These are phyloP conservation scores for Pomacea maculata DNA, from an alignment of 1,140 invertebrate genomes.

Conservation along the genomic window DNA sequence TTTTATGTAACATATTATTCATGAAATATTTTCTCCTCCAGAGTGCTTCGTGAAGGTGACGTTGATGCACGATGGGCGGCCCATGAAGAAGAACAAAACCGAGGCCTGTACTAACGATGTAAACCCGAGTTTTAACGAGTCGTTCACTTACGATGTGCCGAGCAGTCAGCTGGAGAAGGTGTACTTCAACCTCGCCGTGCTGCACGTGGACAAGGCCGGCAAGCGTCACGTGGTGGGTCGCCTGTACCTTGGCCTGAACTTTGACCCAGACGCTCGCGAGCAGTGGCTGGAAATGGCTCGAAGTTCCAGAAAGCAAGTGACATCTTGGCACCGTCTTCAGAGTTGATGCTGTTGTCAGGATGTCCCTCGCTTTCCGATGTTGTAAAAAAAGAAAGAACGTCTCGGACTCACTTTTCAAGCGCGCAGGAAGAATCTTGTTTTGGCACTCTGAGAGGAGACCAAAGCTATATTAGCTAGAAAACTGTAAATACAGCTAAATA, in stretches of 20 bases:
- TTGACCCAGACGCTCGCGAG: constrained; percentile 39
- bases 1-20: background rate
- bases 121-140: constrained; percentile 71
- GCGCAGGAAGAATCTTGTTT: too few species aligned
- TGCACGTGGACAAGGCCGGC: constrained; percentile 90
- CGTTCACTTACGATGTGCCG: constrained; percentile 70
- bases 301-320: constrained; percentile 45
- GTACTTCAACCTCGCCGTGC: constrained; percentile 88
- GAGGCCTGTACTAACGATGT: constrained; percentile 66
- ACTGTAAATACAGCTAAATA: too few species aligned
- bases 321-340: constrained; percentile 46
- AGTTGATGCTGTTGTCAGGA: constrained; percentile 21
- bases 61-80: constrained; percentile 68
- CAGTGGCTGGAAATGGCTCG: constrained; percentile 53
- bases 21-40: constrained; percentile 39
- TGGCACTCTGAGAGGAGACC: too few species aligned
- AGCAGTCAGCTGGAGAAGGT: constrained; percentile 81
- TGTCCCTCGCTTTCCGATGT: too few species aligned
- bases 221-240: constrained; percentile 43
- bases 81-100: constrained; percentile 71
- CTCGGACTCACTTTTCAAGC: too few species aligned
- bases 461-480: too few species aligned
- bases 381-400: too few species aligned
- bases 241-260: constrained; percentile 46
- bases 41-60: constrained; percentile 71